A percentile compares a stretch with the other conserved stretches of the same genome.
These are phyloP conservation scores for Euzetes globulus DNA, from an alignment of 2,888 invertebrate species.

Conservation along the genomic window DNA sequence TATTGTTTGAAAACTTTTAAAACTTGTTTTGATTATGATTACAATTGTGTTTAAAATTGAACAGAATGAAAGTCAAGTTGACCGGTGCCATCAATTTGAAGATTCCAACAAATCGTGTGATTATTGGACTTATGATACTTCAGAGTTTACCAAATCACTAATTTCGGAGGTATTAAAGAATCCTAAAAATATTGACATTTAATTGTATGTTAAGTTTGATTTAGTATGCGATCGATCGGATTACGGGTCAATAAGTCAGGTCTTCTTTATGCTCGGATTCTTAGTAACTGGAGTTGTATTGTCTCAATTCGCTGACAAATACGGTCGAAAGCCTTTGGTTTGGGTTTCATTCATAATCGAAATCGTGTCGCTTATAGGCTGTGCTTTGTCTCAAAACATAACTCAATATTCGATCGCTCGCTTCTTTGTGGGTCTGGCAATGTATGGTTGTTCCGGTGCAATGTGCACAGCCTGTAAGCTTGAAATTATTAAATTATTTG, in stretches of 20 bases:
- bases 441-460: not conserved
- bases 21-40: not conserved
- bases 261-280: not conserved
- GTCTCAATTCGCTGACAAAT: slow-evolving; percentile 22
- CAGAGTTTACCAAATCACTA: not conserved
- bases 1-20: not conserved
- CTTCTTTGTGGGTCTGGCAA: not conserved
- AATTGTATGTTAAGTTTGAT: not conserved
- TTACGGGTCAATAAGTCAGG: not conserved
- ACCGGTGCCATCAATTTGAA: not conserved
- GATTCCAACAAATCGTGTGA: not conserved
- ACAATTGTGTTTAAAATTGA: not conserved
- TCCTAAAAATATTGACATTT: not conserved
- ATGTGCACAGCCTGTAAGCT: not conserved
- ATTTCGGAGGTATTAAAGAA: slow-evolving; percentile 19
- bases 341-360: not conserved
- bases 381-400: not conserved
- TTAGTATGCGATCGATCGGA: slow-evolving; percentile 21
- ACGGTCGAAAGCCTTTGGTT: slow-evolving; percentile 16
- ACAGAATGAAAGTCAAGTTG: not conserved
- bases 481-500: not conserved
- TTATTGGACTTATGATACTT: slow-evolving; percentile 6
- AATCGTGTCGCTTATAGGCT: not conserved
- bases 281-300: not conserved
- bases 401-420: not conserved